Percentiles rank a stretch among this genome's conserved stretches.
phyloP scores from a whole-genome alignment of 2,797 vertebrate species.

The Phrynocephalus forsythii region DNA sequence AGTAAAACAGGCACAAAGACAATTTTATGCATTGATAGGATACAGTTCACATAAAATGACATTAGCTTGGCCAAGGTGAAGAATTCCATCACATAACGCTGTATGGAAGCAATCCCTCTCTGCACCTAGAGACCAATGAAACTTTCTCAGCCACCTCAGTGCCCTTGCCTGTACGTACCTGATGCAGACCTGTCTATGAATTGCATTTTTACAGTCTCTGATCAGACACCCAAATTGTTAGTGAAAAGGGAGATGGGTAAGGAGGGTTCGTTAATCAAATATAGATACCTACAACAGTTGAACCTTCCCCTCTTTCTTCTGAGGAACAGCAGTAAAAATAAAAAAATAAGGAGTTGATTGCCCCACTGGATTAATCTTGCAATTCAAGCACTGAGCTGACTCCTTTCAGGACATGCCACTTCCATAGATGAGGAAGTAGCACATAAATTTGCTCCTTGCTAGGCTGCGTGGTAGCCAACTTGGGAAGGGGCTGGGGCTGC shows the following conservation, averaged over 20 bases:
- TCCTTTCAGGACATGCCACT: background rate
- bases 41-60: constrained; percentile 2
- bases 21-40: constrained; percentile 13
- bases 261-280: background rate
- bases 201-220: background rate
- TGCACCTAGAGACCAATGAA: background rate
- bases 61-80: background rate
- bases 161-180: background rate
- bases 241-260: constrained; percentile 1
- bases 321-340: background rate
- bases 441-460: background rate
- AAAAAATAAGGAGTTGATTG: background rate
- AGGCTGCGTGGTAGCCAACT: background rate
- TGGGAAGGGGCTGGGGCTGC: background rate
- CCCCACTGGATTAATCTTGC: background rate
- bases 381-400: background rate
- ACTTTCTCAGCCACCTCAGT: background rate
- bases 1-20: constrained; percentile 14
- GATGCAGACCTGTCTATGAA: background rate
- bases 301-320: background rate
- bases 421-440: constrained; percentile 2
- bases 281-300: background rate
- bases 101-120: background rate
- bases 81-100: background rate
- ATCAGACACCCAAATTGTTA: background rate